Base-by-base conservation (phyloP, 2,113 vertebrate genomes). In the Grantiella picta region DNA sequence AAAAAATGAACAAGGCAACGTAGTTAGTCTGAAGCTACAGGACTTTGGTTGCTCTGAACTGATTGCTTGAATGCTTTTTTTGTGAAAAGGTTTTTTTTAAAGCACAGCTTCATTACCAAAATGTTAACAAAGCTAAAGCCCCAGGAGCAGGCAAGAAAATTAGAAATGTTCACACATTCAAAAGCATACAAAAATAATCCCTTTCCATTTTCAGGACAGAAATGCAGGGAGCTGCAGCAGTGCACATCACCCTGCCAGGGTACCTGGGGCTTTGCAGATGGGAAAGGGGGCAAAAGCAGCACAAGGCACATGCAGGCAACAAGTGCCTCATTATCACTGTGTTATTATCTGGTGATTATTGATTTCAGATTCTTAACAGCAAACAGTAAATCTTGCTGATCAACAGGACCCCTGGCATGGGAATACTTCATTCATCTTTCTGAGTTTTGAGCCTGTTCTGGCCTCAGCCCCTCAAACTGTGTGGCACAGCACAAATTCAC, bases 301-400 rank as follows among this genome's bases (percentile, higher is more conserved):
- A 38, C 57, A 73, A 52, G 13, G 18, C 40, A 52, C 59, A 20
- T 2, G 18, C 4, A 5, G 42, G 33, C 13, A 61, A 90, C 56
- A 66, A 96, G 66, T 92, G 80, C 78, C 94, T 96, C 88, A 84
- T 96, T 97, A 93, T 92, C 75, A 94, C n/a, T 56, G 40, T 90
- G 60, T 63, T 96, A 89, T 69, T 89, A 42, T 82, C 84, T 90
- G 63, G 52, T 49, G 22, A 82, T 70, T 78, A 91, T 66, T 71
- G 49, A 69, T 68, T 95, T 92, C 38, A 63, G 53, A 82, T 84
- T 91, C 85, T 89, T 88, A 65, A 75, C 9, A 82, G 52, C 38
- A 60, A 82, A 89, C 42, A 73, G 84, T 88, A 95, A 96, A 90
- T 85, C 73, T 92, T 86, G 54, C 50, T 66, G 15, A 92, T 82